These are phyloP conservation scores for Dichetophora obliterata DNA, from an alignment of 2,888 invertebrate species.

Conservation along the genomic window DNA sequence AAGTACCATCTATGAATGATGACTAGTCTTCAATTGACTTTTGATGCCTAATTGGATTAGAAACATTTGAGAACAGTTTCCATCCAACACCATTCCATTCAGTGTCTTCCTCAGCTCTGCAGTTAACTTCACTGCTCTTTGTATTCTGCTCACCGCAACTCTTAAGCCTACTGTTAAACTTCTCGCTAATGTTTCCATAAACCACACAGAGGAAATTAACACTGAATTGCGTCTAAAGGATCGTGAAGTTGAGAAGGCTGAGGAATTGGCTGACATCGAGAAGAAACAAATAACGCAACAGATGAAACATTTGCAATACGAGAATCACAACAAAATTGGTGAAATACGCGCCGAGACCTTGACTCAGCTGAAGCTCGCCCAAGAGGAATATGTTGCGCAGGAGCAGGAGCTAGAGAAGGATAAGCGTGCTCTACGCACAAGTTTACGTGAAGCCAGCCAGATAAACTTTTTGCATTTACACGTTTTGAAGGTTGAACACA, in stretches of 20 bases:
- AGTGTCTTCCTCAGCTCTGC: background rate
- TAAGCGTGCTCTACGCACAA: constrained; percentile 72
- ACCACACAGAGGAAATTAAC: constrained; percentile 68
- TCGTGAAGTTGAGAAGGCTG: constrained; percentile 88
- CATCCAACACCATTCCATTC: background rate
- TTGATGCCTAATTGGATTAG: constrained; percentile 7
- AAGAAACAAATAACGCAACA: constrained; percentile 92
- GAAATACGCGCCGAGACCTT: constrained; percentile 87
- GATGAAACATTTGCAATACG: constrained; percentile 92
- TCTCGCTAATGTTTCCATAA: background rate
- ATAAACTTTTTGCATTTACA: constrained; percentile 66
- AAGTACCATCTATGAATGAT: no score
- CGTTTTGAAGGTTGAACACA: constrained; percentile 64
- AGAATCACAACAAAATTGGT: constrained; percentile 87
- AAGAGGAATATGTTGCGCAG: constrained; percentile 84
- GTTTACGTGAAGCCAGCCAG: constrained; percentile 72
- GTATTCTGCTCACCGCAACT: background rate
- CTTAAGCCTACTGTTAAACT: background rate
- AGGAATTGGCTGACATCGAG: constrained; percentile 88
- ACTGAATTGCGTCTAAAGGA: constrained; percentile 78
- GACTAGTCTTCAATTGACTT: constrained; percentile 5
- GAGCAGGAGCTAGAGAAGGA: constrained; percentile 80
- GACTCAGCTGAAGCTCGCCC: constrained; percentile 84
- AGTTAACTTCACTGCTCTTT: background rate
- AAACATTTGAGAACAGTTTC: background rate